Percentiles rank a stretch among this genome's conserved stretches.
Evolutionary conservation across 2,888 invertebrate species (phyloP).

Genomic region (Drosophila histrio): DNA sequence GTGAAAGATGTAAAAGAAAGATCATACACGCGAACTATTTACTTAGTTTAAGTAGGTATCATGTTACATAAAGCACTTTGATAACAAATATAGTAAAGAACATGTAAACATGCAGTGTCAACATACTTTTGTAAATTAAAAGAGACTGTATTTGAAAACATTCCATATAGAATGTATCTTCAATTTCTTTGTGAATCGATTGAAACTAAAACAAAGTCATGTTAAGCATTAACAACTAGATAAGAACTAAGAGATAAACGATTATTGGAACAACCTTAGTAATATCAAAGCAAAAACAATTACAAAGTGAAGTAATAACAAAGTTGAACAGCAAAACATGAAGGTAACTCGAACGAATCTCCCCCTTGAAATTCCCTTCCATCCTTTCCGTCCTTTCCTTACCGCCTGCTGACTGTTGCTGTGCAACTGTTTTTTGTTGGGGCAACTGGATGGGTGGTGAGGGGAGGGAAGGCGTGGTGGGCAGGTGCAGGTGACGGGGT

Average conservation of each 20-base stretch:
- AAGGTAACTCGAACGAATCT: slow-evolving; percentile 21
- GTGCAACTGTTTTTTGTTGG: slow-evolving; percentile 39
- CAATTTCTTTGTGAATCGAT: not conserved
- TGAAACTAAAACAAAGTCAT: slow-evolving; percentile 6
- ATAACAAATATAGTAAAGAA: not conserved
- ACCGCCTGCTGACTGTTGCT: slow-evolving; percentile 25
- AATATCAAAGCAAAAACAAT: slow-evolving; percentile 12
- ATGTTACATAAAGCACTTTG: too few species aligned
- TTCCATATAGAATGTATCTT: too few species aligned
- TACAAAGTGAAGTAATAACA: slow-evolving; percentile 13
- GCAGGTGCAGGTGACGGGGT: slow-evolving; percentile 11
- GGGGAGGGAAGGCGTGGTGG: not conserved
- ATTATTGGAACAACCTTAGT: slow-evolving; percentile 2
- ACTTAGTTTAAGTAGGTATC: too few species aligned
- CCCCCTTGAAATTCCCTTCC: not conserved
- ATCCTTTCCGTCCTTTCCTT: not conserved
- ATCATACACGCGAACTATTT: too few species aligned
- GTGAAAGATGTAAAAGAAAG: too few species aligned
- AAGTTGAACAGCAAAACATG: slow-evolving; percentile 24
- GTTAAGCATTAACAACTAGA: not conserved
- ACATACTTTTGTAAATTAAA: not conserved
- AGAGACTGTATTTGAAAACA: not conserved
- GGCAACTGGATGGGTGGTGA: not conserved
- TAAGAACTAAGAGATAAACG: slow-evolving; percentile 11
- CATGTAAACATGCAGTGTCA: not conserved